Evolutionary conservation across 1,140 invertebrate genomes (phyloP), one percentile per base, ranked within the genome.

Genomic region (Temnothorax nylanderi): DNA sequence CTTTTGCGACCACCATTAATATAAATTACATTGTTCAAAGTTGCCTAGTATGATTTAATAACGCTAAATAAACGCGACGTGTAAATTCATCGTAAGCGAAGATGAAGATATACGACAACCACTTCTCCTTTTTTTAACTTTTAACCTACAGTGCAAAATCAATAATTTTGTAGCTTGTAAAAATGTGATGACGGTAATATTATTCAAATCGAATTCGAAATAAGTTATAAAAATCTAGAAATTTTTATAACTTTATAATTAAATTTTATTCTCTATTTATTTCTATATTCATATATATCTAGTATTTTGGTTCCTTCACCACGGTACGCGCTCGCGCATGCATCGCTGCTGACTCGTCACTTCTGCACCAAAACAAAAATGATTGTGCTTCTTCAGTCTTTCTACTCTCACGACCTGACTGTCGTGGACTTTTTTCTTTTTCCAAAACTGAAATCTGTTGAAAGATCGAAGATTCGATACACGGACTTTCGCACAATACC

Each of bases 11-110:
- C 54, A 13, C 21, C 56, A 84, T 84, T 84, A 84, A 84, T 75
- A 84, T 62, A 84, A 84, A 84, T 75, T 26, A 26, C 26, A 41
- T 54, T 74, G 44, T 58, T 58, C 54, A 62, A 75, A 84, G 41
- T 84, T 71, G 7, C 51, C 11, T 60, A 34, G 41, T 75, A 74
- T 13, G 32, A 74, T 74, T 84, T 84, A 74, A 84, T 84, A 84
- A 84, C 2, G 7, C 41, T 37, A 74, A 84, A 60, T 84, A 62
- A 74, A 84, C 51, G 49, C 16, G 37, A 56, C 26, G 5, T 81
- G 18, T 60, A 75, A 75, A 75, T 60, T 49, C 0, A 26, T 72
- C 8, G 41, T 47, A 44, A 49, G 10, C 10, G 60, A 13, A 26
- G 8, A 81, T 56, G 51, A 10, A 74, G 41, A 84, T 21, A 49